Conservation (phyloP, 2,797 vertebrate genomes). For the Eupleurogrammus muticus region DNA sequence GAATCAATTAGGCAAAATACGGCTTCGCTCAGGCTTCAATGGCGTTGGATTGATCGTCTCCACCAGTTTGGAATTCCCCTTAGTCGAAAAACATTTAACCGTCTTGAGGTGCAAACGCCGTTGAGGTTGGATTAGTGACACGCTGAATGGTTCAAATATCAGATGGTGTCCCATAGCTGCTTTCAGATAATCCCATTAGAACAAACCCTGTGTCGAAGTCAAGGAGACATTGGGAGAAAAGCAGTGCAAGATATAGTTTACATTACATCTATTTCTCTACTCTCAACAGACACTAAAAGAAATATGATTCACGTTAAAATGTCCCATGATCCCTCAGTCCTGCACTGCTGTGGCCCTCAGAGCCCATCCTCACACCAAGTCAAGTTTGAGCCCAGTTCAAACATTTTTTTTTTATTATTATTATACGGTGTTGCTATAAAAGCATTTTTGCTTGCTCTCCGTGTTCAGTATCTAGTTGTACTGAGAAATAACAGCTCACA, state of each 20-base stretch:
- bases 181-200: conserved; percentile 6
- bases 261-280: background rate
- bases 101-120: background rate
- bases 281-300: background rate
- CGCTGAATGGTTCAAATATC: background rate
- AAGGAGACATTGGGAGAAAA: conserved; percentile 1
- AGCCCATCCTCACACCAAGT: background rate
- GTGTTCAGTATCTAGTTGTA: background rate
- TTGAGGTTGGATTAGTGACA: conserved; percentile 7
- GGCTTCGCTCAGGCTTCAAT: background rate
- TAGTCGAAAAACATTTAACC: background rate
- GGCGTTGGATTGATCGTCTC: background rate
- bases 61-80: background rate
- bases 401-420: no score
- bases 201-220: background rate
- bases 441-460: background rate
- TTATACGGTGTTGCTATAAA: background rate
- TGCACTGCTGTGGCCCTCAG: no score
- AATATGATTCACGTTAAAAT: background rate
- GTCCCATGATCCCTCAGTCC: conserved; percentile 1
- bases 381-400: no score
- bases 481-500: background rate
- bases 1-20: conserved; percentile 3
- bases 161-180: background rate
- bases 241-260: background rate